These are phyloP conservation scores for Leptinotarsa undecemlineata DNA, from an alignment of 1,140 invertebrate genomes.

Conservation along the genomic window DNA sequence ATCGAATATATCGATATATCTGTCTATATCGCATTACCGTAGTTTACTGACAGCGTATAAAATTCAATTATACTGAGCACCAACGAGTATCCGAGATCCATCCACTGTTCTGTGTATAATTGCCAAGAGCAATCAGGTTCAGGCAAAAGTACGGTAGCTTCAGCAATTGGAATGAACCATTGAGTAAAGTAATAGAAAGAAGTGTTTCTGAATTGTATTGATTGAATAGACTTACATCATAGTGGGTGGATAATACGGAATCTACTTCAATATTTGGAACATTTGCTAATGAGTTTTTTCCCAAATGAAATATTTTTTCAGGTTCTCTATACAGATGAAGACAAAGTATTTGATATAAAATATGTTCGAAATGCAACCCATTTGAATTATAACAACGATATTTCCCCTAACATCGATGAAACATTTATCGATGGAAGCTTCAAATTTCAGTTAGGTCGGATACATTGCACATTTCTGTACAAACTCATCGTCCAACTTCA, in stretches of 20 bases:
- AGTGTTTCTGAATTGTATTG: too few relatives aligned
- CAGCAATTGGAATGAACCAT: too few relatives aligned
- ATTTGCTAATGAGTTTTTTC: not conserved
- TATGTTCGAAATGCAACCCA: slow-evolving; percentile 71
- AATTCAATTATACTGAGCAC: too few relatives aligned
- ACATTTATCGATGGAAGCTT: slow-evolving; percentile 71
- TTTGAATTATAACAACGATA: slow-evolving; percentile 56
- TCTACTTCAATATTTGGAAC: not conserved
- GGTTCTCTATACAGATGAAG: slow-evolving; percentile 73
- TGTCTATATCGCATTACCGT: too few relatives aligned
- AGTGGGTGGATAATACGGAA: not conserved
- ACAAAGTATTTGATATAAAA: slow-evolving; percentile 77
- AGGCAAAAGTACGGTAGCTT: too few relatives aligned
- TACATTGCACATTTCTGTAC: slow-evolving; percentile 73
- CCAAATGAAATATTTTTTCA: slow-evolving; percentile 42
- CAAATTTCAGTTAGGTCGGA: slow-evolving; percentile 69
- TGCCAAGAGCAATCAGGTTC: too few relatives aligned
- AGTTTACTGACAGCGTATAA: too few relatives aligned
- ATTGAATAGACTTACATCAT: not conserved
- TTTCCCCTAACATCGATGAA: slow-evolving; percentile 55
- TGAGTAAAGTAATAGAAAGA: too few relatives aligned
- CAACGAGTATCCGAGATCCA: too few relatives aligned
- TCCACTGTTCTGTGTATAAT: too few relatives aligned
- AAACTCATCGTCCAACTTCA: slow-evolving; percentile 74
- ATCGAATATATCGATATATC: too few relatives aligned